Percentiles rank a stretch among this genome's conserved stretches.
Conservation (phyloP, 1,140 invertebrate species). For the Archivesica marissinica region DNA sequence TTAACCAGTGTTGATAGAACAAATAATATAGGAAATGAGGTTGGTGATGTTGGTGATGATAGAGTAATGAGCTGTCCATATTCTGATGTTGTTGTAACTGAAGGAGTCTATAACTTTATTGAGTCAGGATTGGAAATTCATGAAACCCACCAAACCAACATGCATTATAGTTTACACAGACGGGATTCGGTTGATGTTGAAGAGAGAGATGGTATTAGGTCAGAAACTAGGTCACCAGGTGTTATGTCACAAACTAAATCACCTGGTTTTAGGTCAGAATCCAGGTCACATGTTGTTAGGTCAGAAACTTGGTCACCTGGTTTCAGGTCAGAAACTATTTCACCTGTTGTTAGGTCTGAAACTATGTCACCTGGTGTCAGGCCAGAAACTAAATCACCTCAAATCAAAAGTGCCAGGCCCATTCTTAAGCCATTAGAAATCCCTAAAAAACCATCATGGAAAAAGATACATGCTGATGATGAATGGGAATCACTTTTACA, state of each 20-base stretch:
- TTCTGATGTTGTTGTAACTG: slow-evolving; percentile 32
- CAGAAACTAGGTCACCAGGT: neutral
- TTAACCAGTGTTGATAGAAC: neutral
- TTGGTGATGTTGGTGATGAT: neutral
- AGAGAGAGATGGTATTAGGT: neutral
- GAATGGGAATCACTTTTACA: slow-evolving; percentile 56
- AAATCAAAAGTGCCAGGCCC: slow-evolving; percentile 32
- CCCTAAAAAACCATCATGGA: slow-evolving; percentile 30
- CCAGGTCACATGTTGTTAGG: no score
- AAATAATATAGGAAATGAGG: neutral
- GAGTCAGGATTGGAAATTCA: neutral
- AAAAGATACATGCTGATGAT: slow-evolving; percentile 44
- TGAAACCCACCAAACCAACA: neutral
- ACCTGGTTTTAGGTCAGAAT: neutral
- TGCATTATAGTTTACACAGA: neutral
- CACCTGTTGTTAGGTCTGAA: no score
- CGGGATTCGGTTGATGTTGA: neutral
- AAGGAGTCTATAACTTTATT: neutral
- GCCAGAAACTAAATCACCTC: neutral
- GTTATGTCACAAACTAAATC: no score
- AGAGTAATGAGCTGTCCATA: neutral
- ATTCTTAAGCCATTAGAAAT: slow-evolving; percentile 58
- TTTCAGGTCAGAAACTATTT: no score
- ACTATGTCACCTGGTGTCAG: neutral
- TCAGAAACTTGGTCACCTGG: no score